Base-by-base conservation (phyloP, 30 jellyfish, hydroid and myxozoan genomes). In the Aurelia aurita region DNA sequence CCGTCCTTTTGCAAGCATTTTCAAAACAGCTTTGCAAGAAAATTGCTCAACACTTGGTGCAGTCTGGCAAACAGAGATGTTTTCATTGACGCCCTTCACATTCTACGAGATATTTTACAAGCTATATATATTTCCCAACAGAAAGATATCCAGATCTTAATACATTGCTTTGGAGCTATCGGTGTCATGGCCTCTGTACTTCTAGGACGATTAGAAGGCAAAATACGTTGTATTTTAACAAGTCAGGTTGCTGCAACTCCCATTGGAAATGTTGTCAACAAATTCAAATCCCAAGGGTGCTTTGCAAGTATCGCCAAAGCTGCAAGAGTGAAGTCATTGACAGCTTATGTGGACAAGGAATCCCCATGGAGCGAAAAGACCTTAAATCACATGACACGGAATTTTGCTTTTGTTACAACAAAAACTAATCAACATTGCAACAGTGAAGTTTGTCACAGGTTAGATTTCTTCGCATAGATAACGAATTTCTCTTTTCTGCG, bases 401-500 rank as follows among this genome's bases (percentile, higher is more conserved):
- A 25, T 18, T 51, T 68, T 44, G 85, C 91, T 0, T 32, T 44
- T 13, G 68, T 43, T 26, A 15, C 73, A 18, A 82, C 91, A 59
- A 15, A 27, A 29, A 73, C 65, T 8, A 19, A 49, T 57, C 75
- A 82, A 44, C 80, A 82, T 23, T 82, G 91, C 68, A 43, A 77
- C 25, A 82, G 85, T 54, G 84, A 67, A 20, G 77, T 68, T 29
- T 82, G 91, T 54, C 91, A 82, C 91, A 82, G 91, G 91, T 68
- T 66, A 44, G 63, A 63, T 54, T 19, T 14, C 19, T 22, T 58
- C 14, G 29, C 9, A 14, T 21, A 6, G 15, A 39, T 39, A 2
- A 39, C 7, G 43, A 31, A 4, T 39, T 0, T 39, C 13, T 4
- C 51, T 2, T 39, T 8, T 39, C 9, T 39, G 15, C 15, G 15